A percentile compares a stretch with the other conserved stretches of the same genome.
Evolutionary conservation across 2,797 vertebrate species (phyloP).

Genomic region (Sebastes oblongus): DNA sequence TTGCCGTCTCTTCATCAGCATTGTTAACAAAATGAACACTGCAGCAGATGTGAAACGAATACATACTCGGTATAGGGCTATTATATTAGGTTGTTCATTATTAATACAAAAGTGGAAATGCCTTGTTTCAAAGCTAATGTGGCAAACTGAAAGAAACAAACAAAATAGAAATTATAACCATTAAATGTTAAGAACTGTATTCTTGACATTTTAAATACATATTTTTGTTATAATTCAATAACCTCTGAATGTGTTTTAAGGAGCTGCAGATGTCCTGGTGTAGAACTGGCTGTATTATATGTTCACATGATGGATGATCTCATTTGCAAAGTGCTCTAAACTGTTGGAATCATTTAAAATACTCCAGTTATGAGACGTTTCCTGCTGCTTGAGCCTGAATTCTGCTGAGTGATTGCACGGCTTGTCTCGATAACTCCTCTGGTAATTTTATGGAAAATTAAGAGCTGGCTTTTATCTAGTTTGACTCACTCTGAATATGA

Average conservation of each 20-base stretch:
- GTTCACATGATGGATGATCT: constrained; percentile 46
- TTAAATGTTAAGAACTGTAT: not conserved
- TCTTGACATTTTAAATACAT: not conserved
- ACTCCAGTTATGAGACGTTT: constrained; percentile 23
- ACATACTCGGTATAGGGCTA: not conserved
- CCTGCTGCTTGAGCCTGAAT: constrained; percentile 7
- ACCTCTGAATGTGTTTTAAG: constrained; percentile 14
- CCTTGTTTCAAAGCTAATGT: not conserved
- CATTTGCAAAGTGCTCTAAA: constrained; percentile 34
- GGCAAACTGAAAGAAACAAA: not conserved
- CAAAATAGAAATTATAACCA: not conserved
- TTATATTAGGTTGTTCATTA: not conserved
- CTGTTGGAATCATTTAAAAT: constrained; percentile 39
- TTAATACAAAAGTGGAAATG: not conserved
- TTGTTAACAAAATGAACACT: too few relatives aligned
- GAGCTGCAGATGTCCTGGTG: constrained; percentile 13
- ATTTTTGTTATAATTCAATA: not conserved
- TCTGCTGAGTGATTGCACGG: constrained; percentile 3
- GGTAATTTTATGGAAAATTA: constrained; percentile 29
- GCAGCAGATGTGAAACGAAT: not conserved
- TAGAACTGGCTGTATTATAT: not conserved
- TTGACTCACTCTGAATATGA: not conserved
- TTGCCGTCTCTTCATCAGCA: rapidly evolving
- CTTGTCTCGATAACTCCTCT: not conserved
- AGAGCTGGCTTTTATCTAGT: not conserved